Percentiles rank a stretch among this genome's conserved stretches.
Evolutionary conservation across 2,797 vertebrate species (phyloP).

Genomic region (Sphaeramia orbicularis): DNA sequence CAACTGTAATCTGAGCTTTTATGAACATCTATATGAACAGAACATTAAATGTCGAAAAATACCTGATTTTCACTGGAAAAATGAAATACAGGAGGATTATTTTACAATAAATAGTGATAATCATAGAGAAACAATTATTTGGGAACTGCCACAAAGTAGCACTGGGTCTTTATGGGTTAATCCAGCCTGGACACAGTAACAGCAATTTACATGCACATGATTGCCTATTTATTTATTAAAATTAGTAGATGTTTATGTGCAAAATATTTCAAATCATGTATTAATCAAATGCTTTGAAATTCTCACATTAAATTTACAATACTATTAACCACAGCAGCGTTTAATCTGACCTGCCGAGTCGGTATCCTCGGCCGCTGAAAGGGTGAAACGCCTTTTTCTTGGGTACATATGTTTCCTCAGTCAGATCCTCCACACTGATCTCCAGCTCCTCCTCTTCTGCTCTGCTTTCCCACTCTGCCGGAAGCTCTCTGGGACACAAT

Average conservation of each 20-base stretch:
- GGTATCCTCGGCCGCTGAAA: constrained; percentile 93
- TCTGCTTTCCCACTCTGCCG: constrained; percentile 88
- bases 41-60: too few species aligned
- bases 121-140: too few species aligned
- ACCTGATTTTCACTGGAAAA: too few species aligned
- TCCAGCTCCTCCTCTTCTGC: constrained; percentile 94
- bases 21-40: too few species aligned
- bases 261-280: not conserved
- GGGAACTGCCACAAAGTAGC: too few species aligned
- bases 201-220: not conserved
- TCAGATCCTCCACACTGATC: constrained; percentile 94
- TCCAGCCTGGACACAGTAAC: not conserved
- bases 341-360: constrained; percentile 91
- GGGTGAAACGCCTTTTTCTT: constrained; percentile 91
- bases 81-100: too few species aligned
- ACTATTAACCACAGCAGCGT: not conserved
- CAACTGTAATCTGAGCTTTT: too few species aligned
- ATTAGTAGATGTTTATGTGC: too few species aligned
- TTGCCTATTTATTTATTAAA: not conserved
- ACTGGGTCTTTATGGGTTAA: not conserved
- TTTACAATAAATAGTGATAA: too few species aligned
- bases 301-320: not conserved
- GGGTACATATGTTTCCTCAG: constrained; percentile 87
- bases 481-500: constrained; percentile 88
- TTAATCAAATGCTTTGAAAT: not conserved